A percentile compares a stretch with the other conserved stretches of the same genome.
These are phyloP conservation scores for Ichneumoninae sp. DNA, from an alignment of 2,888 invertebrate species.

Conservation along the genomic window DNA sequence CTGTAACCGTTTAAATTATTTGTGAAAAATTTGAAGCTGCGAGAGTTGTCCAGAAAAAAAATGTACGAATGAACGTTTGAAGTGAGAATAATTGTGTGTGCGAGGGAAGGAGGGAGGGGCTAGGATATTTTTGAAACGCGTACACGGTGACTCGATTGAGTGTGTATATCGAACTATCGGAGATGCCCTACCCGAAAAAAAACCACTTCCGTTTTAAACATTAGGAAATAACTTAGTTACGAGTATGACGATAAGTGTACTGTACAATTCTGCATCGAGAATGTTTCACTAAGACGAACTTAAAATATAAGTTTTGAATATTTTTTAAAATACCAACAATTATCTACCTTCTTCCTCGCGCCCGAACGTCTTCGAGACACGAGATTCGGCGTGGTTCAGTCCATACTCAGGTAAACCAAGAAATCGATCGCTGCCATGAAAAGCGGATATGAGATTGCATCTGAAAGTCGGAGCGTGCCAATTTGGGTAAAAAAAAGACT, in stretches of 20 bases:
- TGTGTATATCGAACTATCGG: constrained; percentile 55
- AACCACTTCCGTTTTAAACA: constrained; percentile 72
- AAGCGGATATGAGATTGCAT: constrained; percentile 73
- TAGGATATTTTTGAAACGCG: constrained; percentile 77
- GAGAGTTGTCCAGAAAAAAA: constrained; percentile 6
- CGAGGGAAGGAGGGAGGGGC: constrained; percentile 66
- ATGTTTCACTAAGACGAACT: constrained; percentile 79
- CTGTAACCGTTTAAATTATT: constrained; percentile 2
- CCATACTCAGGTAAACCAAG: constrained; percentile 75
- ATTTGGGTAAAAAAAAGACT: not conserved
- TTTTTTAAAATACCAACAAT: constrained; percentile 80
- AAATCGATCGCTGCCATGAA: constrained; percentile 76
- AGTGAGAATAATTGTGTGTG: constrained; percentile 60
- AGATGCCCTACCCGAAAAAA: constrained; percentile 20
- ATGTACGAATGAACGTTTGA: constrained; percentile 32
- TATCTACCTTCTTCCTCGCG: constrained; percentile 58
- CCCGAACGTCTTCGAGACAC: constrained; percentile 17
- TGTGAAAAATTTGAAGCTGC: not conserved
- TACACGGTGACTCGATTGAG: constrained; percentile 70
- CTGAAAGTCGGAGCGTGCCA: constrained; percentile 52
- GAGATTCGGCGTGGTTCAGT: constrained; percentile 48
- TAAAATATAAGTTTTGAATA: constrained; percentile 84
- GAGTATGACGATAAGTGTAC: constrained; percentile 77
- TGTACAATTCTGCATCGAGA: constrained; percentile 82
- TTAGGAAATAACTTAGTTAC: constrained; percentile 76